Conservation (phyloP, 2,797 vertebrate genomes). For the Pantherophis vulpinus region DNA sequence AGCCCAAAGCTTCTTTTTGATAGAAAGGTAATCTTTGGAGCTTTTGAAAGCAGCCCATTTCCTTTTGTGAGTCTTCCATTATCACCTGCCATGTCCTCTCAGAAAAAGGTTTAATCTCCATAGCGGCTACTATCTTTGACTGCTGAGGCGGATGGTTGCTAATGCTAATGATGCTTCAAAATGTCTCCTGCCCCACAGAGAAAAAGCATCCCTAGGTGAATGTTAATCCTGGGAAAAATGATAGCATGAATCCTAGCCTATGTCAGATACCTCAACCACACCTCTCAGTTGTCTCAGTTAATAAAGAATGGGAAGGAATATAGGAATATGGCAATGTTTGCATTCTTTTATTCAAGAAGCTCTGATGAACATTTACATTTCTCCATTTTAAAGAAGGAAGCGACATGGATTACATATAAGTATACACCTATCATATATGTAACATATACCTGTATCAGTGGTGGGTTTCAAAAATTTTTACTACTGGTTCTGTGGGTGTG, state of each 20-base stretch:
- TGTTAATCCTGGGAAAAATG: not conserved
- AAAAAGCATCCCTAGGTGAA: conserved; percentile 24
- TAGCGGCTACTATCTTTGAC: conserved; percentile 31
- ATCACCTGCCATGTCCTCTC: conserved; percentile 22
- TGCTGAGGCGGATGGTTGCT: conserved; percentile 38
- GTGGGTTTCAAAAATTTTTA: too few relatives aligned
- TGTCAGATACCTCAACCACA: not conserved
- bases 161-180: conserved; percentile 52
- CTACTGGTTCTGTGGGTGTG: too few relatives aligned
- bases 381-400: not conserved
- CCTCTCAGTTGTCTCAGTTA: not conserved
- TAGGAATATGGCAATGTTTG: not conserved
- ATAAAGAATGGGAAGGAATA: not conserved
- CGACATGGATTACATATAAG: not conserved
- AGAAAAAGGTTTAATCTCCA: conserved; percentile 36
- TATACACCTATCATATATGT: not conserved
- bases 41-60: conserved; percentile 53
- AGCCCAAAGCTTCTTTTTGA: conserved; percentile 45
- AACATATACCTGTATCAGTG: not conserved
- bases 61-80: conserved; percentile 51
- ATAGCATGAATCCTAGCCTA: not conserved
- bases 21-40: conserved; percentile 49
- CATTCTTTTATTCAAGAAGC: not conserved
- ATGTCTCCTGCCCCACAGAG: not conserved
- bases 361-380: not conserved